phyloP scores from a whole-genome alignment of 2,113 vertebrate genomes.

The Pelobates fuscus region DNA sequence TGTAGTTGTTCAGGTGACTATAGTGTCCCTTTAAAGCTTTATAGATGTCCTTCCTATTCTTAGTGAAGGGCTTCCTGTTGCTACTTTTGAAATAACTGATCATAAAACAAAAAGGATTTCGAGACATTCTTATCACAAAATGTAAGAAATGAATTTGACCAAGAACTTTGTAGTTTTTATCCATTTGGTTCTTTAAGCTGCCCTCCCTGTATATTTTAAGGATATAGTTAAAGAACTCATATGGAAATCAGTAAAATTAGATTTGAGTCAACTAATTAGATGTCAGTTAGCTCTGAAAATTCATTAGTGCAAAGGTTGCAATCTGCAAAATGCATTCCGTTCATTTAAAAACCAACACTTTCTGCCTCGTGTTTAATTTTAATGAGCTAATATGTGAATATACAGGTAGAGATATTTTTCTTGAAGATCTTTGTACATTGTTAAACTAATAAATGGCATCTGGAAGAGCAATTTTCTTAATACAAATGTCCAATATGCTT shows the following conservation, averaged over 20 bases:
- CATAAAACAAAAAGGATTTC: too few species aligned
- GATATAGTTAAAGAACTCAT: constrained; percentile 18
- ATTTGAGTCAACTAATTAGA: constrained; percentile 36
- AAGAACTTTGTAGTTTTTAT: too few species aligned
- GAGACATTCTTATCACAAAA: too few species aligned
- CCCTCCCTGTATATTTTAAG: constrained; percentile 39
- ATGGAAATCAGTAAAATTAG: constrained; percentile 39
- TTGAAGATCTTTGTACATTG: not conserved
- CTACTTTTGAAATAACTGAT: too few species aligned
- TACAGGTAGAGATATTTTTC: not conserved
- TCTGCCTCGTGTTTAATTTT: constrained; percentile 18
- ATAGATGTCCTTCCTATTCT: too few species aligned
- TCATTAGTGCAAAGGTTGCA: constrained; percentile 48
- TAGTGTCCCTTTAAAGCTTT: too few species aligned
- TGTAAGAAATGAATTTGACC: too few species aligned
- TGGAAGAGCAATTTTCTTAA: not conserved
- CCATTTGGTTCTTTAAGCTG: not conserved
- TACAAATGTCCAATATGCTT: not conserved
- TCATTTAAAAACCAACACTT: constrained; percentile 26
- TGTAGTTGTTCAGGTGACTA: too few species aligned
- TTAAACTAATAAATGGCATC: not conserved
- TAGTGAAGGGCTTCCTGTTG: too few species aligned
- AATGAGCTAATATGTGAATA: not conserved
- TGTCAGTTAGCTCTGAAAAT: constrained; percentile 43
- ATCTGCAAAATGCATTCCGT: constrained; percentile 34